Conservation (phyloP, 1,140 invertebrate species). For the Drosophila bifasciata region DNA sequence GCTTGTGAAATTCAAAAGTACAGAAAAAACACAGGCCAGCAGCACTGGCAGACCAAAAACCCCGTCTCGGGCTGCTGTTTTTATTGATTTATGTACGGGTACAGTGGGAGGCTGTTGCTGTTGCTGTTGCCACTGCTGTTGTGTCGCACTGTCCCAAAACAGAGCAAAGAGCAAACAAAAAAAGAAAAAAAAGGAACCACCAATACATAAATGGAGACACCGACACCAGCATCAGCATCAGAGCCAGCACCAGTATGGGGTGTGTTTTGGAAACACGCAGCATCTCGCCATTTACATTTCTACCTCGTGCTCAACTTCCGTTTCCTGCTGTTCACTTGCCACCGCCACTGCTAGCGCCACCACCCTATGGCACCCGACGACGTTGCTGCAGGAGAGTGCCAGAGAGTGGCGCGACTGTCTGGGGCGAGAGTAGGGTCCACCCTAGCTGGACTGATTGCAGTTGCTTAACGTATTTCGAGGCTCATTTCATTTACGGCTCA, state of each 20-base stretch:
- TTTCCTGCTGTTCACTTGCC: slow-evolving; percentile 59
- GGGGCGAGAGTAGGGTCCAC: not conserved
- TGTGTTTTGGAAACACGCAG: slow-evolving; percentile 15
- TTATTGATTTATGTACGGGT: slow-evolving; percentile 78
- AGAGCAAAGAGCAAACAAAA: slow-evolving; percentile 7
- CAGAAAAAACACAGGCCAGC: slow-evolving; percentile 36
- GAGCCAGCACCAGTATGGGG: not conserved
- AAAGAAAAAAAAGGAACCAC: slow-evolving; percentile 41
- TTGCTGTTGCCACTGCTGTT: slow-evolving; percentile 27
- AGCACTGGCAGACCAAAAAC: slow-evolving; percentile 45
- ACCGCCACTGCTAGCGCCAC: no score
- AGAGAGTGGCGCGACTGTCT: slow-evolving; percentile 6
- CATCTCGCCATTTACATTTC: slow-evolving; percentile 54
- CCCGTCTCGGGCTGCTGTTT: slow-evolving; percentile 64
- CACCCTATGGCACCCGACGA: no score
- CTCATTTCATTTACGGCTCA: slow-evolving; percentile 69
- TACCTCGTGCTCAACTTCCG: slow-evolving; percentile 62
- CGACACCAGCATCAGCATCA: not conserved
- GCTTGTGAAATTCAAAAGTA: slow-evolving; percentile 52
- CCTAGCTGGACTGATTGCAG: slow-evolving; percentile 45
- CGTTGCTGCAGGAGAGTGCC: slow-evolving; percentile 3
- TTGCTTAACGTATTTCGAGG: slow-evolving; percentile 63
- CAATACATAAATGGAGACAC: slow-evolving; percentile 32
- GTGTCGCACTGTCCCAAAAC: slow-evolving; percentile 67
- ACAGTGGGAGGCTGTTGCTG: slow-evolving; percentile 68